Evolutionary conservation across 2,113 vertebrate species (phyloP).

Genomic region (Lophius piscatorius): DNA sequence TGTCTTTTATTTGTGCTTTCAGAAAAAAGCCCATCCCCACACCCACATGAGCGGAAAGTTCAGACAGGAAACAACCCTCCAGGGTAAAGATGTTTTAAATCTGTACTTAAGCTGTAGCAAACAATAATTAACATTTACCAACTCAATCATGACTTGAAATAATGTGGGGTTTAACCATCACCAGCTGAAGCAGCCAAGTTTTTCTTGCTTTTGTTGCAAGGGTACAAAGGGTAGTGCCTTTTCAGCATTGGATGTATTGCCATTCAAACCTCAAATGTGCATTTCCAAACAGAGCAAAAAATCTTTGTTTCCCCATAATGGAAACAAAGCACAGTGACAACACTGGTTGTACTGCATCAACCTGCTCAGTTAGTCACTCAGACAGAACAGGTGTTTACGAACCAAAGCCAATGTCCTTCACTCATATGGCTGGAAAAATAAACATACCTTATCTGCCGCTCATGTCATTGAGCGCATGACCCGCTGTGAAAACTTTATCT

Average conservation of each 20-base stretch:
- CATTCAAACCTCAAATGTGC: conserved; percentile 41
- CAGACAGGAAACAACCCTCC: conserved; percentile 18
- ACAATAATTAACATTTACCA: conserved; percentile 36
- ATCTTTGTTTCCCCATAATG: conserved; percentile 71
- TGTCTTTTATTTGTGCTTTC: conserved; percentile 66
- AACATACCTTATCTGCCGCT: conserved; percentile 52
- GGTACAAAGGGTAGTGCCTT: conserved; percentile 45
- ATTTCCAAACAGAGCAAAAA: conserved; percentile 61
- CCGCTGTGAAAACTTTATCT: conserved; percentile 50
- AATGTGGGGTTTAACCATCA: conserved; percentile 14
- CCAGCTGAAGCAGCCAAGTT: conserved; percentile 13
- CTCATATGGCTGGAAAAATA: conserved; percentile 9
- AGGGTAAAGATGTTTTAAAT: conserved; percentile 20
- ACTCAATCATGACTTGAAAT: conserved; percentile 12
- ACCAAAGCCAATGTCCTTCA: conserved; percentile 47
- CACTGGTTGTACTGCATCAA: conserved; percentile 52
- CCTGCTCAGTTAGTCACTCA: conserved; percentile 45
- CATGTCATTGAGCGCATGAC: conserved; percentile 17
- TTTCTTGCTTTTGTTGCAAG: conserved; percentile 13
- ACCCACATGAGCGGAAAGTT: conserved; percentile 48
- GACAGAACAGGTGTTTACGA: conserved; percentile 33
- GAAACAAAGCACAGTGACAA: conserved; percentile 42
- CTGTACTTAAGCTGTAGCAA: conserved; percentile 24
- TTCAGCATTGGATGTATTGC: no score
- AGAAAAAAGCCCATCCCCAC: conserved; percentile 64